These are phyloP conservation scores for Alexandromys fortis DNA, from an alignment of 2,113 vertebrate genomes.

Conservation along the genomic window DNA sequence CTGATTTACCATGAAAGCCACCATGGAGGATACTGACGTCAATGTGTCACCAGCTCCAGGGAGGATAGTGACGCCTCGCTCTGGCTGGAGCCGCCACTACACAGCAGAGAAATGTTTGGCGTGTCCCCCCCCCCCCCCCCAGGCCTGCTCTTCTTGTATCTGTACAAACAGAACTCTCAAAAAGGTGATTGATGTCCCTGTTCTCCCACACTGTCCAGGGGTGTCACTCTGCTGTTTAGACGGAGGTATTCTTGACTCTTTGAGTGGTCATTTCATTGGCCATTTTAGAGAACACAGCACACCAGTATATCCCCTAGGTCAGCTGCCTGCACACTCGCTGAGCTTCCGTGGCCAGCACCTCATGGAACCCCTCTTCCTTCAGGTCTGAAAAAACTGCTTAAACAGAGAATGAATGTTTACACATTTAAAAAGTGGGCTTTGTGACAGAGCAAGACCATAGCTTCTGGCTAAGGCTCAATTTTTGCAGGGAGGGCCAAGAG, in stretches of 20 bases:
- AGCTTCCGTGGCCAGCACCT: not conserved
- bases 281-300: not conserved
- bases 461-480: not conserved
- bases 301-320: not conserved
- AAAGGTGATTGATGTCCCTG: not conserved
- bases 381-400: not conserved
- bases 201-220: no score
- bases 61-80: fast-evolving
- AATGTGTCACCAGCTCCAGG: not conserved
- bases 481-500: not conserved
- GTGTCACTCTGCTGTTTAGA: not conserved
- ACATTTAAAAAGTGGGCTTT: not conserved
- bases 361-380: constrained; percentile 9
- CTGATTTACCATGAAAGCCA: not conserved
- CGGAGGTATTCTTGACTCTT: not conserved
- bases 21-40: not conserved
- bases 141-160: not conserved
- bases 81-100: not conserved
- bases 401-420: not conserved
- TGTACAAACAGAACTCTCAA: not conserved
- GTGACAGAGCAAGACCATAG: not conserved
- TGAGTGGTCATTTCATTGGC: not conserved
- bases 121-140: no score
- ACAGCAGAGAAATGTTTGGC: not conserved
- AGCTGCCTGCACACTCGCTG: not conserved